Conservation (phyloP, 1,140 invertebrate genomes). For the Drosophila hydei region DNA sequence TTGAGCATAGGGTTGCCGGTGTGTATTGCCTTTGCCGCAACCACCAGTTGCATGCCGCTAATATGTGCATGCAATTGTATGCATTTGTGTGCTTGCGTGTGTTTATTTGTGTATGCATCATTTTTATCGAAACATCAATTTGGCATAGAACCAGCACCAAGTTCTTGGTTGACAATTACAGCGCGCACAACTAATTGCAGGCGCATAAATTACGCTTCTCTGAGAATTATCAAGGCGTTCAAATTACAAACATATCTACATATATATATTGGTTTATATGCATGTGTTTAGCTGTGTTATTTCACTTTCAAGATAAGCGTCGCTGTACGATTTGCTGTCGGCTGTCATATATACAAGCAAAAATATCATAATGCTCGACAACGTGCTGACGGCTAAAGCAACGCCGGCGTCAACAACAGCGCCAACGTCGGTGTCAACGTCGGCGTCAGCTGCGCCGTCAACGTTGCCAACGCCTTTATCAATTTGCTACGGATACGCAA, state of each 20-base stretch:
- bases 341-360: conserved; percentile 26
- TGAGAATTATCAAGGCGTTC: conserved; percentile 19
- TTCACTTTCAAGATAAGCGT: conserved; percentile 56
- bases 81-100: neutral
- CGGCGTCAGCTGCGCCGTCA: conserved; percentile 15
- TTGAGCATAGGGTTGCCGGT: neutral
- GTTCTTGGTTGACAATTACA: conserved; percentile 54
- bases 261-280: conserved; percentile 1
- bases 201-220: conserved; percentile 55
- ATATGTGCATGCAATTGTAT: neutral
- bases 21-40: conserved; percentile 2
- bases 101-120: conserved; percentile 6
- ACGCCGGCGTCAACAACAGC: conserved; percentile 12
- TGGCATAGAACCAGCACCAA: conserved; percentile 40
- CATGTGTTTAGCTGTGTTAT: conserved; percentile 15
- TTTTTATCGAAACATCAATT: conserved; percentile 25
- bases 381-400: conserved; percentile 24
- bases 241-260: conserved; percentile 2
- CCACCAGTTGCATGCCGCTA: conserved; percentile 39
- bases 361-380: conserved; percentile 58
- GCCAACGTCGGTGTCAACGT: neutral
- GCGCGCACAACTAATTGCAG: conserved; percentile 60
- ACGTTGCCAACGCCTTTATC: conserved; percentile 58
- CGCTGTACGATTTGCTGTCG: conserved; percentile 40
- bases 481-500: conserved; percentile 52